Evolutionary conservation across 2,797 vertebrate genomes (phyloP).

Genomic region (Sebastes cheni): DNA sequence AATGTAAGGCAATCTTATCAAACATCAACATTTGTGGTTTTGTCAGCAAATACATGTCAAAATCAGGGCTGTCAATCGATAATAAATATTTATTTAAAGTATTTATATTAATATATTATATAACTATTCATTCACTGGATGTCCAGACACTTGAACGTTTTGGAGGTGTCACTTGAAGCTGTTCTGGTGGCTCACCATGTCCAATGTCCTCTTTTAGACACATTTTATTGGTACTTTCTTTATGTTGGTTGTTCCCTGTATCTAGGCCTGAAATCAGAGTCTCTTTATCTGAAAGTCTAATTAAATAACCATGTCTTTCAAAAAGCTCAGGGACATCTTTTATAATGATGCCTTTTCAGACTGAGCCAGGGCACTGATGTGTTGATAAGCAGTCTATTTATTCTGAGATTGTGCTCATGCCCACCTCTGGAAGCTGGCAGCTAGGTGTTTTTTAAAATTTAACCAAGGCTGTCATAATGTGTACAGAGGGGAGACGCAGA

Average conservation of each 20-base stretch:
- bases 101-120: too few relatives aligned
- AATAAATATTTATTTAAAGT: too few relatives aligned
- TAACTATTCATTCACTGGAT: not conserved
- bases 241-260: not conserved
- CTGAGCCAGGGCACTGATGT: conserved; percentile 4
- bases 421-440: not conserved
- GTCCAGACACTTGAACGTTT: not conserved
- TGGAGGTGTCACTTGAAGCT: not conserved
- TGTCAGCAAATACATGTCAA: not conserved
- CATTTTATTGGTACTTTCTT: not conserved
- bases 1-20: conserved; percentile 84
- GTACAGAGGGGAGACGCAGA: not conserved
- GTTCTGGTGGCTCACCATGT: not conserved
- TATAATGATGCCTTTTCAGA: conserved; percentile 33
- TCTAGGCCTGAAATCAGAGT: not conserved
- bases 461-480: conserved; percentile 16
- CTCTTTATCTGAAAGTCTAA: conserved; percentile 24
- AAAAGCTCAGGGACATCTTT: conserved; percentile 38
- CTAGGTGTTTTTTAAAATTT: not conserved
- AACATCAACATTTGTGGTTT: not conserved
- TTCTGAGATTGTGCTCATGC: not conserved
- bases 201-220: not conserved
- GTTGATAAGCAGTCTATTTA: conserved; percentile 28
- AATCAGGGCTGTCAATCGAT: not conserved
- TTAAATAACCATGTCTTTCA: conserved; percentile 22